Evolutionary conservation across 2,888 invertebrate species (phyloP).

Genomic region (Orgyia antiqua): DNA sequence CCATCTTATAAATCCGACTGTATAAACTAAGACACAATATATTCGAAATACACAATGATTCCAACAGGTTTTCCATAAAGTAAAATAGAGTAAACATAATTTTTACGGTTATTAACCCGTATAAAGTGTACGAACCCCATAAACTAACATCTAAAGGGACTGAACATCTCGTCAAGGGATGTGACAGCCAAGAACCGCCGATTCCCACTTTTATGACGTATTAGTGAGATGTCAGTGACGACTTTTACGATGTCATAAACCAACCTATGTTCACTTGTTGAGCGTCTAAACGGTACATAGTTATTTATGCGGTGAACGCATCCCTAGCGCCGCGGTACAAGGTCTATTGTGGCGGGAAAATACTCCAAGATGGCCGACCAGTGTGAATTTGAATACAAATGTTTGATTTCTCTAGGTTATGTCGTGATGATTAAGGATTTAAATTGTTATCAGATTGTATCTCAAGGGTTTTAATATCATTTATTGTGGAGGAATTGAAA

Average conservation of each 20-base stretch:
- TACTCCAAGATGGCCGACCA: not conserved
- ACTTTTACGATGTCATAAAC: slow-evolving; percentile 62
- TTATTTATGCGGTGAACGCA: slow-evolving; percentile 9
- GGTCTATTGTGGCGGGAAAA: slow-evolving; percentile 8
- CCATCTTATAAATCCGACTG: too few species aligned
- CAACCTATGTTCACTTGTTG: slow-evolving; percentile 70
- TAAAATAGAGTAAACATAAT: slow-evolving; percentile 25
- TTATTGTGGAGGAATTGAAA: too few species aligned
- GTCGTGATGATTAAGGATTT: slow-evolving; percentile 23
- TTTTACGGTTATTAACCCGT: slow-evolving; percentile 45
- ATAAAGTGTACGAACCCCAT: slow-evolving; percentile 37
- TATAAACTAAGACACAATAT: too few species aligned
- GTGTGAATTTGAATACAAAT: slow-evolving; percentile 31
- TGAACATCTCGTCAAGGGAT: slow-evolving; percentile 36
- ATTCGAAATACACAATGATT: too few species aligned
- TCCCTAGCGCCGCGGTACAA: slow-evolving; percentile 9
- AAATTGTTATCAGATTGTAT: slow-evolving; percentile 18
- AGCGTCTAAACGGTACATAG: slow-evolving; percentile 23
- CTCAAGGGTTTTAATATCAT: slow-evolving; percentile 16
- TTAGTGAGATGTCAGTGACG: slow-evolving; percentile 63
- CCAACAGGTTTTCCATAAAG: slow-evolving; percentile 29
- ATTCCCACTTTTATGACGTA: slow-evolving; percentile 61
- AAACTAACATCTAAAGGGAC: slow-evolving; percentile 34
- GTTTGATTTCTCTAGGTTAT: slow-evolving; percentile 22
- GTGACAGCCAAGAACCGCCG: slow-evolving; percentile 25